Evolutionary conservation across 2,113 vertebrate species (phyloP), one percentile per base, ranked within the genome.

Genomic region (Trematomus loennbergii): DNA sequence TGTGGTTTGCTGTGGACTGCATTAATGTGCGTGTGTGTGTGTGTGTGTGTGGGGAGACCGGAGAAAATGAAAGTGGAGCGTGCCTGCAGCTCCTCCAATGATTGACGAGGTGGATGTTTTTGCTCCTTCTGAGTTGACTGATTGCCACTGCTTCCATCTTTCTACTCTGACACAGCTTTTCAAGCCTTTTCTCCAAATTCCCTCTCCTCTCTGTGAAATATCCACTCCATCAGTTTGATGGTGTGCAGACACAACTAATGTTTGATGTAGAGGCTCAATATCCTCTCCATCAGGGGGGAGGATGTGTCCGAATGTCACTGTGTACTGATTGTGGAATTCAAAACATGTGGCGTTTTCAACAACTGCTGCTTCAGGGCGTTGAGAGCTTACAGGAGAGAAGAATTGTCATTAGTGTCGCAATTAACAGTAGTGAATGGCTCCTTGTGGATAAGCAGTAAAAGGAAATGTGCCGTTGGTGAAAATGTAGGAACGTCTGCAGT

Each of bases 21-120:
- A 57, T 3, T 59, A 7, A 12, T 49, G 53, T 61, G 59, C 46
- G 61, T 75, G 69, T 66, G 43, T 78, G 48, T 55, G 64, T 72
- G 36, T 43, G 57, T 25, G 25, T 25, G 2, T 25, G 25, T 25
- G 25, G 48, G 12, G 54, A 43, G 29, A 75, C 12, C 5, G 75
- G 72, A 71, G 66, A 83, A 73, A 78, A 45, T 72, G 67, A 75
- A 79, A 87, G 58, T 61, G 66, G 68, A 73, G 81, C 55, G 59
- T 0, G 69, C 78, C 71, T 65, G 63, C 81, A 78, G 72, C 75
- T 72, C 70, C 55, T 65, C 43, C 40, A 40, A 72, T 78, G 86
- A 88, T 82, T 86, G 79, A 87, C 64, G 25, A 66, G 33, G 9
- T 57, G 57, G 13, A 12, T 36, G 55, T 59, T 50, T 81, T 8